A percentile compares a stretch with the other conserved stretches of the same genome.
These are phyloP conservation scores for Leucoraja erinaceus DNA, from an alignment of 2,113 vertebrate species.

Conservation along the genomic window DNA sequence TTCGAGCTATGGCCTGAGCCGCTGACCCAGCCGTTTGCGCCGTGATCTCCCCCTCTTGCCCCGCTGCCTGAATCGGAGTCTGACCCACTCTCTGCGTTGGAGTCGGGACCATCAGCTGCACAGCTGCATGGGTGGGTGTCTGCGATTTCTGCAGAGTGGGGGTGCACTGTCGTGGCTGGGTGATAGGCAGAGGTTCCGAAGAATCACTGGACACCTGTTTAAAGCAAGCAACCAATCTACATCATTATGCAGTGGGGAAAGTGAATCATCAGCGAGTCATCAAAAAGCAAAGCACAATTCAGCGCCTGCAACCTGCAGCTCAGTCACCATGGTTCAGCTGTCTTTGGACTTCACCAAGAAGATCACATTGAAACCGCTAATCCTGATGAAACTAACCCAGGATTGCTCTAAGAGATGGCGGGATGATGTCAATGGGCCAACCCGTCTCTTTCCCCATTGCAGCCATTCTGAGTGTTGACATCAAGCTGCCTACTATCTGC, in stretches of 20 bases:
- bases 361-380: neutral
- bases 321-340: neutral
- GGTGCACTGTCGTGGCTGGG: slow-evolving; percentile 75
- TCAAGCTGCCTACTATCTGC: too few species aligned
- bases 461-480: too few species aligned
- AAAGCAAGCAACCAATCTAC: slow-evolving; percentile 36
- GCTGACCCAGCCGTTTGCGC: too few species aligned
- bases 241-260: neutral
- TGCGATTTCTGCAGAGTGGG: slow-evolving; percentile 56
- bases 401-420: too few species aligned
- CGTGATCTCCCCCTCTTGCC: too few species aligned
- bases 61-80: slow-evolving; percentile 42
- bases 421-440: too few species aligned
- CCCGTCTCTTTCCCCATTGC: too few species aligned
- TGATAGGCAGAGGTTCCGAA: slow-evolving; percentile 69
- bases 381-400: neutral
- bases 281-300: neutral
- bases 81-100: slow-evolving; percentile 52
- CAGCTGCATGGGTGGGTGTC: neutral
- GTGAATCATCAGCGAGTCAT: neutral
- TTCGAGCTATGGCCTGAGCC: slow-evolving; percentile 53
- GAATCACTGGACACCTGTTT: slow-evolving; percentile 61
- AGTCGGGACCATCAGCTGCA: too few species aligned
- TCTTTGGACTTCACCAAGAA: neutral
- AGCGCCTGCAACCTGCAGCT: neutral